Conservation (phyloP, 2,888 invertebrate species). For the Drosophila antonietae region DNA sequence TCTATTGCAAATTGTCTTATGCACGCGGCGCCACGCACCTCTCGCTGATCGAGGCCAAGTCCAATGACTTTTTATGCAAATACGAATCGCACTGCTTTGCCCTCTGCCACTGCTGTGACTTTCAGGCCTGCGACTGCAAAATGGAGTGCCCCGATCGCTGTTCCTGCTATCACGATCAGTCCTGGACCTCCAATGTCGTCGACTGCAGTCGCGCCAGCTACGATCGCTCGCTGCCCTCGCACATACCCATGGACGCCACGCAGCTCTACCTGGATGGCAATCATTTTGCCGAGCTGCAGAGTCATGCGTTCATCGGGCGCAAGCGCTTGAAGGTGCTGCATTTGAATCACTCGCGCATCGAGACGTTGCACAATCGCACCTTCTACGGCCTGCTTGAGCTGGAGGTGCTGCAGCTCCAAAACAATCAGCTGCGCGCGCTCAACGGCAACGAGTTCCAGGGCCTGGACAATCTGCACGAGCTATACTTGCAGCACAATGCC, state of each 20-base stretch:
- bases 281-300: constrained; percentile 93
- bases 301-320: constrained; percentile 96
- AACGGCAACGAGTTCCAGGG: constrained; percentile 94
- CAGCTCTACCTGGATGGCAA: constrained; percentile 97
- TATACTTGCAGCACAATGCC: constrained; percentile 94
- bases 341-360: constrained; percentile 94
- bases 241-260: constrained; percentile 97
- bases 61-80: constrained; percentile 95
- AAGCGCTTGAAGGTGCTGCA: constrained; percentile 95
- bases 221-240: constrained; percentile 91
- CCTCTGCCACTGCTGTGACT: constrained; percentile 97
- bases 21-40: constrained; percentile 93
- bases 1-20: constrained; percentile 94
- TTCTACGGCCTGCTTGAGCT: constrained; percentile 94
- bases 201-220: constrained; percentile 94
- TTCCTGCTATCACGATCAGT: constrained; percentile 97
- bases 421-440: constrained; percentile 92
- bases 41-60: constrained; percentile 93
- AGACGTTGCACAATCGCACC: constrained; percentile 93
- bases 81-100: constrained; percentile 97
- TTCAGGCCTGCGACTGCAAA: constrained; percentile 98
- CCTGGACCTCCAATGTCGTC: constrained; percentile 96
- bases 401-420: constrained; percentile 93
- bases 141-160: constrained; percentile 98
- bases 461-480: constrained; percentile 92